Evolutionary conservation across 2,888 invertebrate species (phyloP).

Genomic region (Gastracanthus pulcherrimus): DNA sequence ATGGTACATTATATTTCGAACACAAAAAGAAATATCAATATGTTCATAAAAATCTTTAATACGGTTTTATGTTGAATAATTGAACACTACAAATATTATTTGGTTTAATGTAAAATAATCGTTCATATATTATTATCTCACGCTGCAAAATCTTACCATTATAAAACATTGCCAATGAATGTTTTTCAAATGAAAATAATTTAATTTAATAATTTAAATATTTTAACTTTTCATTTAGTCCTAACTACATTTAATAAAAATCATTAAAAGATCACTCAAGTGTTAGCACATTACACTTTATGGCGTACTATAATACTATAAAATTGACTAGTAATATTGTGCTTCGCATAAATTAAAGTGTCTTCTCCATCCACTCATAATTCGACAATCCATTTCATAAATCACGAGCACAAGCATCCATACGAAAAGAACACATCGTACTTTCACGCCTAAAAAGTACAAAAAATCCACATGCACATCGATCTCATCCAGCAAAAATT

Average conservation of each 20-base stretch:
- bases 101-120: background rate
- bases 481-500: background rate
- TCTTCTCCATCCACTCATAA: background rate
- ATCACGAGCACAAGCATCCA: background rate
- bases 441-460: background rate
- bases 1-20: too few species aligned
- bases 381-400: background rate
- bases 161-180: too few species aligned
- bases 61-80: background rate
- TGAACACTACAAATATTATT: background rate
- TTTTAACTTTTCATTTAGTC: too few species aligned
- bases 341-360: background rate
- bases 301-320: too few species aligned
- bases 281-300: too few species aligned
- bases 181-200: too few species aligned
- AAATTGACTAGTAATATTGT: background rate
- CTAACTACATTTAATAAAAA: too few species aligned
- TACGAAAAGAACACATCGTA: background rate
- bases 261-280: too few species aligned
- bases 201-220: too few species aligned
- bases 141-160: too few species aligned
- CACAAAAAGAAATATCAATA: too few species aligned
- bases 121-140: background rate
- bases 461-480: background rate
- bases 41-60: too few species aligned